A percentile compares a stretch with the other conserved stretches of the same genome.
These are phyloP conservation scores for Abscondita cerata DNA, from an alignment of 2,888 invertebrate species.

Conservation along the genomic window DNA sequence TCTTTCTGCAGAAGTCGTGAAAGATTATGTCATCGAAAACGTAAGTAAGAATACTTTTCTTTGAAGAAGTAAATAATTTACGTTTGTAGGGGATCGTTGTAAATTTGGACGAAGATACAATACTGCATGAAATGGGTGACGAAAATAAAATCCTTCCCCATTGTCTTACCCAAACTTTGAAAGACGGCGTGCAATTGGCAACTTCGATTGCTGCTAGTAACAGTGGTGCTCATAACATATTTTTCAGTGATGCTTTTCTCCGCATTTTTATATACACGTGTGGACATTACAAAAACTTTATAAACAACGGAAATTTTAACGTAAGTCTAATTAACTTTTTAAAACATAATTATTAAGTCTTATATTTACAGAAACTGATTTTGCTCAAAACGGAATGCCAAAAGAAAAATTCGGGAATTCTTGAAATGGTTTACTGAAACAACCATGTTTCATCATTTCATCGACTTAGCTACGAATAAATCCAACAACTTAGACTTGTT, in stretches of 20 bases:
- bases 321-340: slow-evolving; percentile 51
- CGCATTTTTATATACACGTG: slow-evolving; percentile 79
- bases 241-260: slow-evolving; percentile 81
- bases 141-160: slow-evolving; percentile 78
- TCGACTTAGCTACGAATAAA: slow-evolving; percentile 60
- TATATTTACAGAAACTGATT: slow-evolving; percentile 70
- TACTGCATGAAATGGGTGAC: slow-evolving; percentile 75
- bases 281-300: slow-evolving; percentile 71
- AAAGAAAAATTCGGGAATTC: slow-evolving; percentile 73
- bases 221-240: slow-evolving; percentile 68
- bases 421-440: slow-evolving; percentile 89
- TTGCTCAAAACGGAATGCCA: slow-evolving; percentile 66
- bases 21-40: slow-evolving; percentile 62
- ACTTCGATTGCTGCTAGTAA: slow-evolving; percentile 59
- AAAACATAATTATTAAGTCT: no score
- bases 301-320: slow-evolving; percentile 59
- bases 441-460: slow-evolving; percentile 82
- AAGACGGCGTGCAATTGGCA: slow-evolving; percentile 63
- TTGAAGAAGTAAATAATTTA: no score
- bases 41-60: no score
- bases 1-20: slow-evolving; percentile 59
- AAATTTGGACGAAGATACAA: slow-evolving; percentile 71
- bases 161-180: slow-evolving; percentile 72
- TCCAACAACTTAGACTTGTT: slow-evolving; percentile 52
- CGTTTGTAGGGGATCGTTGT: slow-evolving; percentile 78